A percentile compares a stretch with the other conserved stretches of the same genome.
Conservation (phyloP, 2,113 vertebrate genomes). For the Xenopus borealis region DNA sequence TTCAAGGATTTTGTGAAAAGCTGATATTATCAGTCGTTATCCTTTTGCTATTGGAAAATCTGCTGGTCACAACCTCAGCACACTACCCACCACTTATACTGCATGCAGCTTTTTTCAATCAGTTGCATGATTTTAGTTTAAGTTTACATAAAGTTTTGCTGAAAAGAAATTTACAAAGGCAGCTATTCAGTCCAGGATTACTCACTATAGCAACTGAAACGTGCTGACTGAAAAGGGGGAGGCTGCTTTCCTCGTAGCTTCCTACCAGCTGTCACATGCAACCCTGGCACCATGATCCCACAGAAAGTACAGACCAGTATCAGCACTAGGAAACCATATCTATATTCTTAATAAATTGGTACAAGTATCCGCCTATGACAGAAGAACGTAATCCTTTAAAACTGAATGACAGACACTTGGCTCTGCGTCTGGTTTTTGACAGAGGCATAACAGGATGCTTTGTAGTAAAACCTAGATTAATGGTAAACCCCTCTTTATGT, state of each 20-base stretch:
- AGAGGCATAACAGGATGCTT: constrained; percentile 70
- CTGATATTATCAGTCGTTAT: constrained; percentile 39
- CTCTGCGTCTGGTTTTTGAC: constrained; percentile 66
- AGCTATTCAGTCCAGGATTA: constrained; percentile 74
- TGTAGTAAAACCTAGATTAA: constrained; percentile 79
- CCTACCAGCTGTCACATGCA: constrained; percentile 77
- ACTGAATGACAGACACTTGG: constrained; percentile 74
- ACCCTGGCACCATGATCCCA: constrained; percentile 63
- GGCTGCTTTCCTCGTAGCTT: constrained; percentile 67
- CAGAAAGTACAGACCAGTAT: constrained; percentile 70
- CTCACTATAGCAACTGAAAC: constrained; percentile 69
- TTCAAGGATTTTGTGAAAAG: constrained; percentile 48
- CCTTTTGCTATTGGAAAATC: constrained; percentile 50
- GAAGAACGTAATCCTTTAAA: constrained; percentile 72
- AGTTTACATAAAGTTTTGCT: constrained; percentile 70
- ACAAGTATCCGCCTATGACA: constrained; percentile 71
- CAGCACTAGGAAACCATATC: constrained; percentile 72
- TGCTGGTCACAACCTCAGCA: constrained; percentile 51
- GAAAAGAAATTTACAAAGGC: constrained; percentile 75
- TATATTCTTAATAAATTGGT: constrained; percentile 74
- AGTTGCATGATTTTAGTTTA: constrained; percentile 63
- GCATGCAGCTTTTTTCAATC: constrained; percentile 48
- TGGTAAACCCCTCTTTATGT: constrained; percentile 74
- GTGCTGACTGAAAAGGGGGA: constrained; percentile 64
- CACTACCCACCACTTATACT: constrained; percentile 54